Base-by-base conservation (phyloP, 2,797 vertebrate species). In the Pempheris klunzingeri region DNA sequence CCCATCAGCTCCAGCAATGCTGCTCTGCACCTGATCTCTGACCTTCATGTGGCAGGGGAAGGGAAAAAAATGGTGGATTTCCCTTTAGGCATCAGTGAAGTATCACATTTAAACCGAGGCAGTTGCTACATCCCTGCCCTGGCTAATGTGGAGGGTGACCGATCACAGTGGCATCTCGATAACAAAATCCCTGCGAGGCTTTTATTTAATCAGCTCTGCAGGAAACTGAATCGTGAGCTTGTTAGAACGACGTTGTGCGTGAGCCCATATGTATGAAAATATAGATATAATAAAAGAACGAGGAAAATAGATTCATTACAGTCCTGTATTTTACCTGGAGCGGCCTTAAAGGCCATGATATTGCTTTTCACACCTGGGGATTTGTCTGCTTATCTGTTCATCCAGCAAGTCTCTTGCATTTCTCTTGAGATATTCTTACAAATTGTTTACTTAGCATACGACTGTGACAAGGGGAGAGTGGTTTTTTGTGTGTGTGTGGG, bases 331-430 rank as follows among this genome's bases (percentile, higher is more conserved):
- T 30, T n/a, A 63, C 78, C 70, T 55, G 0, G 44, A 82, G 77
- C 38, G 4, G 3, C 30, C 63, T 50, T 71, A 61, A 71, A 70
- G 62, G 64, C 44, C 32, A 24, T 47, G 62, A 80, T 84, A 84
- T 81, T 83, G 71, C 66, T 65, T 80, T 72, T 80, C 87, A 81
- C 78, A 77, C 79, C 81, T 66, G 78, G 82, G 82, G 80, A 84
- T 87, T 85, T 74, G 63, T 47, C 71, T 72, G 63, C 62, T 75
- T 64, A 71, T 74, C 71, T 30, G 74, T 46, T 87, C 78, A 82
- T 71, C 68, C 76, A 38, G 59, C 63, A n/a, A 22, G 58, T 80
- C 60, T 5, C 18, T 44, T 15, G 52, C 71, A 30, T 82, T 62
- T 71, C 73, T 81, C 86, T 55, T 11, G 38, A 72, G 82, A 18